phyloP scores from a whole-genome alignment of 2,113 vertebrate genomes.

The Empidonax traillii region DNA sequence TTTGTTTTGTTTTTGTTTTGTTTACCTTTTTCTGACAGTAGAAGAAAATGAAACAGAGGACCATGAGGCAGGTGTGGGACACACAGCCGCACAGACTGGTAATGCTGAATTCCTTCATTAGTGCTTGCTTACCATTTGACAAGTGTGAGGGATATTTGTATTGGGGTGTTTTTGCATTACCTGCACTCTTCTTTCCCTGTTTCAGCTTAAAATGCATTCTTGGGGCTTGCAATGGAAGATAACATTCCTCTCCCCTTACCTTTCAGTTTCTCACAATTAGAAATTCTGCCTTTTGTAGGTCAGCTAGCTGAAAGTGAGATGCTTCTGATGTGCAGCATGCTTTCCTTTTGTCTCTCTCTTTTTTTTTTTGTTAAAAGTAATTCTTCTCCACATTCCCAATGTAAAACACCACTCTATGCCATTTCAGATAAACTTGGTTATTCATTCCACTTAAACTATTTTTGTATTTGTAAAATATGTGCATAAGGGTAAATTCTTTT shows the following conservation, averaged over 20 bases:
- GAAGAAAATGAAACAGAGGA: slow-evolving; percentile 88
- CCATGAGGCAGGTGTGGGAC: slow-evolving; percentile 82
- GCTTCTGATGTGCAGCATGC: background rate
- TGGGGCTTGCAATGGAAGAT: slow-evolving; percentile 27
- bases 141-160: slow-evolving; percentile 11
- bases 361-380: background rate
- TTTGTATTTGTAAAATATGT: background rate
- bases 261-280: slow-evolving; percentile 11
- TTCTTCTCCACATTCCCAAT: background rate
- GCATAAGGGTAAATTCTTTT: background rate
- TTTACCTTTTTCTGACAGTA: slow-evolving; percentile 83
- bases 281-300: slow-evolving; percentile 11
- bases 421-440: background rate
- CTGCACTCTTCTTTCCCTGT: slow-evolving; percentile 13
- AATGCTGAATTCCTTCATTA: slow-evolving; percentile 78
- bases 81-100: slow-evolving; percentile 84
- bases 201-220: slow-evolving; percentile 46
- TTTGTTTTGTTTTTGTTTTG: slow-evolving; percentile 73
- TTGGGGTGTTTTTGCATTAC: slow-evolving; percentile 23
- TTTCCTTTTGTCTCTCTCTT: background rate
- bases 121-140: slow-evolving; percentile 70
- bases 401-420: background rate
- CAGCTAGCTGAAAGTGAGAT: background rate
- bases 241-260: background rate
- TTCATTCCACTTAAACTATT: background rate